Base-by-base conservation (phyloP, 2,888 invertebrate species). In the Ornithoptera alexandrae region DNA sequence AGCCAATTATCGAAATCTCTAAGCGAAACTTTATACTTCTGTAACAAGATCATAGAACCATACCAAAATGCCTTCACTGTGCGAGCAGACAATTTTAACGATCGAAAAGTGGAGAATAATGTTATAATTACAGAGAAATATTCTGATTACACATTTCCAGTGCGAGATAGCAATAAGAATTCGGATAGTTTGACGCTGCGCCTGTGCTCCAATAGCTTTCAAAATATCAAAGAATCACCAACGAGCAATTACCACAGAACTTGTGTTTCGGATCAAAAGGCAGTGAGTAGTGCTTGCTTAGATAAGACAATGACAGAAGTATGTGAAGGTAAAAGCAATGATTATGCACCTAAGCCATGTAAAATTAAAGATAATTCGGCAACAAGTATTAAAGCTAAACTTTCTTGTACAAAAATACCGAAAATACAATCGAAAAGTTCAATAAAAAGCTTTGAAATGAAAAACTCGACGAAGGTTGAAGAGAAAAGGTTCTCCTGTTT, bases 271-370 rank as follows among this genome's bases (percentile, higher is more conserved):
- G 20, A 67, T 3, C 67, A 61, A 60, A 7, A 56, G 17, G 59
- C 46, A 0, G 20, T 36, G 5, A 8, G 22, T 59, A 65, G 15
- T 17, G 3, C 24, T 1, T 64, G 65, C 50, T 3, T 17, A 12
- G 68, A 68, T 15, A 68, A 68, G 53, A 68, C 63, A 8, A 12
- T 20, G 65, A 57, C n/a, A 5, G 61, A 69, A 61, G 42, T 69
- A 30, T 70, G 67, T 18, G 15, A 70, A 24, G 58, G 63, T n/a
- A 70, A 63, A 53, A 36, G 62, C 17, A 67, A 62, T 15, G 53
- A 20, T 24, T 6, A 36, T 17, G 6, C 10, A 22, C 53, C 53
- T 5, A 59, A 46, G 24, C 22, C 66, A 42, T 66, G 59, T 63
- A 62, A 36, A 42, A 46, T 46, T 10, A 63, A 66, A 20, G 22